Evolutionary conservation across 2,113 vertebrate genomes (phyloP), one percentile per base, ranked within the genome.

Genomic region (Etheostoma cragini): DNA sequence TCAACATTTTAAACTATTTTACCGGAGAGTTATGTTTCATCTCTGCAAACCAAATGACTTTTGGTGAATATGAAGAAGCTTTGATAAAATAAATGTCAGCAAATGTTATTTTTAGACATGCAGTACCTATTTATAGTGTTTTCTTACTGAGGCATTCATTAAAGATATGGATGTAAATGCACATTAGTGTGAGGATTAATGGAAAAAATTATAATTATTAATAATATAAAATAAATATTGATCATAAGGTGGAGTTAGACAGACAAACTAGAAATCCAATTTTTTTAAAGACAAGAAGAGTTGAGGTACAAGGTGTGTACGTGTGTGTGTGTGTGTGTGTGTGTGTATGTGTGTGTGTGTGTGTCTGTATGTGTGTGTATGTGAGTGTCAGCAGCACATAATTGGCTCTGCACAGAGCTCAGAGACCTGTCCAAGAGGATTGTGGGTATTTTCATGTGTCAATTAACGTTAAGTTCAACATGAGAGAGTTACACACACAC

Each of bases 371-470:
- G 69, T 68, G 56, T 46, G 68, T 45, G 65, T 63, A 57, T 74
- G 70, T 72, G 81, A 47, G 46, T 80, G 63, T 74, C 58, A 74
- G 73, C 30, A 74, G 63, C 53, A 67, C 72, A 82, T 91, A 89
- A 87, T 87, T 75, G 30, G 72, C 89, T 91, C 84, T 77, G 63
- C 73, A 53, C 57, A 49, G 69, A 68, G 85, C 77, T 86, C 75
- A 66, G 65, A 84, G 81, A 82, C 83, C 85, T 85, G 70, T 86
- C 83, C 86, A 73, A 12, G n/a, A 84, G 81, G 81, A 84, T 84
- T 87, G 72, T 89, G 89, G 89, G 81, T 88, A 72, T 88, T 88
- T 91, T 86, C 79, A 78, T 71, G 76, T 78, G 85, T 88, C 89
- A 82, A 81, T 89, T 91, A 83, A 83, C 70, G 76, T 89, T 69